Evolutionary conservation across 1,140 invertebrate species (phyloP).

Genomic region (Vollenhovia emeryi): DNA sequence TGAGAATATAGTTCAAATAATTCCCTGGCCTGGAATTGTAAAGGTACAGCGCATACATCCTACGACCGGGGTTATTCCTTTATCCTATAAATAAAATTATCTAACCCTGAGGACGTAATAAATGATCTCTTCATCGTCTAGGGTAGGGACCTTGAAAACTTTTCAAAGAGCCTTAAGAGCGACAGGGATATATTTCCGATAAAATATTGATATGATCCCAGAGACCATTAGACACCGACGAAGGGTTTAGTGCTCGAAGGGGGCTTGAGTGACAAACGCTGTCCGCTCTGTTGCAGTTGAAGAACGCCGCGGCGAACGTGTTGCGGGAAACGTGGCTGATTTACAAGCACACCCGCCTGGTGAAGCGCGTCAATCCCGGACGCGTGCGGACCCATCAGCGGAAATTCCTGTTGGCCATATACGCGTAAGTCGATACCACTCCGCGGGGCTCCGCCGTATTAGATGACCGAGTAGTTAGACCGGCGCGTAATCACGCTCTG

Average conservation of each 20-base stretch:
- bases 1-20: slow-evolving; percentile 12
- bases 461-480: slow-evolving; percentile 32
- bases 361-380: slow-evolving; percentile 98
- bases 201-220: background rate
- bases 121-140: slow-evolving; percentile 13
- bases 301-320: slow-evolving; percentile 99
- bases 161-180: background rate
- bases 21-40: background rate
- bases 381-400: slow-evolving; percentile 99
- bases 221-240: background rate
- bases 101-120: slow-evolving; percentile 5
- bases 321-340: slow-evolving; percentile 99
- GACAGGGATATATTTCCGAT: slow-evolving; percentile 10
- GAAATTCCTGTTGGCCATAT: slow-evolving; percentile 99
- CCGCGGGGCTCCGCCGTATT: slow-evolving; percentile 3
- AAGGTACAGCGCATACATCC: background rate
- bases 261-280: background rate
- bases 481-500: slow-evolving; percentile 42
- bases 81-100: background rate
- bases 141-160: background rate
- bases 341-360: slow-evolving; percentile 99
- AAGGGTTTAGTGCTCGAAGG: background rate
- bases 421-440: slow-evolving; percentile 93
- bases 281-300: slow-evolving; percentile 90
- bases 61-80: background rate